Conservation (phyloP, 2,888 invertebrate genomes). For the Athetis lepigone region DNA sequence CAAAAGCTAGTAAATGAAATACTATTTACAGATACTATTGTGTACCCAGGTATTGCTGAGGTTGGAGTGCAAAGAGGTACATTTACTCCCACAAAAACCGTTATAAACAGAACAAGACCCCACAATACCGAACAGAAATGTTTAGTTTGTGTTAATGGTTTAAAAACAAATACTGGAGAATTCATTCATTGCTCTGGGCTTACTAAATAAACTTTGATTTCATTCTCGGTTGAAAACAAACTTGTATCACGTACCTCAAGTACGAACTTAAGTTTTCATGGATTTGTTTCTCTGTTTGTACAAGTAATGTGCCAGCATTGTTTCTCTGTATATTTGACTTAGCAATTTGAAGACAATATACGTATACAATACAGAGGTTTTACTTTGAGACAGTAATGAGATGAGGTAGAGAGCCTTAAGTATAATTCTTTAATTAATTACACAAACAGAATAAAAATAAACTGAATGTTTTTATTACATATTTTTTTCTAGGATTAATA, state of each 20-base stretch:
- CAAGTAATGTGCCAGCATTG: slow-evolving; percentile 12
- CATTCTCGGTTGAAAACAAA: slow-evolving; percentile 27
- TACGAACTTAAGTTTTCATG: slow-evolving; percentile 20
- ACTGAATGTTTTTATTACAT: too few relatives aligned
- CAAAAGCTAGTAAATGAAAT: too few relatives aligned
- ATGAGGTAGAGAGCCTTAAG: too few relatives aligned
- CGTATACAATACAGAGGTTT: slow-evolving; percentile 1
- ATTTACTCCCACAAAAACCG: slow-evolving; percentile 1
- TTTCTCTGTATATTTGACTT: slow-evolving; percentile 22
- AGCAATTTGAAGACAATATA: slow-evolving; percentile 6
- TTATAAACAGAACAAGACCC: slow-evolving; percentile 23
- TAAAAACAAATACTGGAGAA: slow-evolving; percentile 30
- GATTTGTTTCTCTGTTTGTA: slow-evolving; percentile 37
- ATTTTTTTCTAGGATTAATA: too few relatives aligned
- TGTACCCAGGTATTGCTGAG: slow-evolving; percentile 1
- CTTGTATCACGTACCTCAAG: slow-evolving; percentile 24
- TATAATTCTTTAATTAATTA: too few relatives aligned
- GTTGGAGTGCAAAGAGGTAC: not conserved
- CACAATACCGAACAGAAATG: slow-evolving; percentile 29
- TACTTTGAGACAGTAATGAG: not conserved
- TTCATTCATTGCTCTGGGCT: slow-evolving; percentile 31
- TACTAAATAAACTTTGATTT: slow-evolving; percentile 28
- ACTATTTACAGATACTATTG: not conserved
- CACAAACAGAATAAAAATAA: too few relatives aligned
- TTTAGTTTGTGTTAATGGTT: slow-evolving; percentile 19